These are phyloP conservation scores for Ophioninae sp. DNA, from an alignment of 2,888 invertebrate species.

Conservation along the genomic window DNA sequence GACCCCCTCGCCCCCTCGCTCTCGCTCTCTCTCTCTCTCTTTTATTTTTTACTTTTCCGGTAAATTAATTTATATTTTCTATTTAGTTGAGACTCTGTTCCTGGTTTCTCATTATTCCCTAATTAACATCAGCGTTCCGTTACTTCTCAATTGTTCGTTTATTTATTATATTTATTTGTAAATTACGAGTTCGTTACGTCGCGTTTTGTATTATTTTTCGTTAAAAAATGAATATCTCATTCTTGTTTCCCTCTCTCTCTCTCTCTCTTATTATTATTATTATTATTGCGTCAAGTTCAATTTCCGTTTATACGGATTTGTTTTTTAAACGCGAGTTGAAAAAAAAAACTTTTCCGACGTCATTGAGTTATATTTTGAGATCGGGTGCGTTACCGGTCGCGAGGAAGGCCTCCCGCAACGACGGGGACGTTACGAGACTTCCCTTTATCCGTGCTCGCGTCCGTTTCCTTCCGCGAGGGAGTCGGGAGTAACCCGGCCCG, in stretches of 20 bases:
- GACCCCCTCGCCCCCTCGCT: too few species aligned
- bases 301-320: too few species aligned
- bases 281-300: too few species aligned
- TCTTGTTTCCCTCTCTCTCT: constrained; percentile 33
- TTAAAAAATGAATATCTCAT: too few species aligned
- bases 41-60: constrained; percentile 19
- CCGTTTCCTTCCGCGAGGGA: constrained; percentile 9
- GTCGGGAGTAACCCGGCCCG: constrained; percentile 58
- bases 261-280: constrained; percentile 29
- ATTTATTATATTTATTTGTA: too few species aligned
- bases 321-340: neutral
- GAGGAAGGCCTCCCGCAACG: constrained; percentile 6
- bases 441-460: constrained; percentile 45
- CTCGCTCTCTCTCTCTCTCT: neutral
- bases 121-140: too few species aligned
- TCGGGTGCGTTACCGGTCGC: constrained; percentile 22
- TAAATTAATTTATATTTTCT: neutral
- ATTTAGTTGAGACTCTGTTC: constrained; percentile 15
- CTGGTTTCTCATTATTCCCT: constrained; percentile 9
- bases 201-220: too few species aligned
- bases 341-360: neutral
- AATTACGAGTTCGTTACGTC: neutral
- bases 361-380: neutral
- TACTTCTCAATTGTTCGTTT: too few species aligned
- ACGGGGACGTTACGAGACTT: constrained; percentile 48